These are phyloP conservation scores for Hemiprocne comata DNA, from an alignment of 2,113 vertebrate genomes.

Conservation along the genomic window DNA sequence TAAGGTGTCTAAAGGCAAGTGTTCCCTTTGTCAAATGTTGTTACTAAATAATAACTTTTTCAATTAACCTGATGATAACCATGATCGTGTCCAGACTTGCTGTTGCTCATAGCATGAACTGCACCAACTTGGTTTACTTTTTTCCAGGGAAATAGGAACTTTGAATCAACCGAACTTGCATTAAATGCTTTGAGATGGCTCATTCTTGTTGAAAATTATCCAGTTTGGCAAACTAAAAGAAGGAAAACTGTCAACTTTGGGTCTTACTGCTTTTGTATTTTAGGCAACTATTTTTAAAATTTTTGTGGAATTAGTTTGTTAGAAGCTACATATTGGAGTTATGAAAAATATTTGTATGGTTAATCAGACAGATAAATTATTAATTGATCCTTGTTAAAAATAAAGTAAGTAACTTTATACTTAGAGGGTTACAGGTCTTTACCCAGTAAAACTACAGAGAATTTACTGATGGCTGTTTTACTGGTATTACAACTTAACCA, in stretches of 20 bases:
- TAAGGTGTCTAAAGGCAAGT: neutral
- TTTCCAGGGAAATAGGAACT: neutral
- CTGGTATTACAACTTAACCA: slow-evolving; percentile 16
- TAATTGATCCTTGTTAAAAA: slow-evolving; percentile 37
- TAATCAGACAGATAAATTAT: slow-evolving; percentile 19
- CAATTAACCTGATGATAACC: neutral
- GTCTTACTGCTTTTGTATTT: neutral
- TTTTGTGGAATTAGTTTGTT: neutral
- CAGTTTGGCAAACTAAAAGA: neutral
- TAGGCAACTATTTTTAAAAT: neutral
- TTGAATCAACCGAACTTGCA: neutral
- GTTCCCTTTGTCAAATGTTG: neutral
- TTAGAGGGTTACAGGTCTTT: slow-evolving; percentile 48
- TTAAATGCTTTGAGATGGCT: neutral
- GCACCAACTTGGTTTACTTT: neutral
- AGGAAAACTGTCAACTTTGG: neutral
- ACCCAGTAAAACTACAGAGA: slow-evolving; percentile 33
- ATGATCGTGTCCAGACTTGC: neutral
- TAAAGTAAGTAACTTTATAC: slow-evolving; percentile 25
- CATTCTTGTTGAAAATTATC: neutral
- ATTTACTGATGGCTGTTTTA: slow-evolving; percentile 54
- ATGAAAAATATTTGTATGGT: slow-evolving; percentile 19
- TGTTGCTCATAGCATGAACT: neutral
- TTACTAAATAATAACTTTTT: neutral
- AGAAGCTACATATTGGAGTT: neutral